A percentile compares a stretch with the other conserved stretches of the same genome.
Evolutionary conservation across 2,888 invertebrate genomes (phyloP).

Genomic region (Drosophila mimica): DNA sequence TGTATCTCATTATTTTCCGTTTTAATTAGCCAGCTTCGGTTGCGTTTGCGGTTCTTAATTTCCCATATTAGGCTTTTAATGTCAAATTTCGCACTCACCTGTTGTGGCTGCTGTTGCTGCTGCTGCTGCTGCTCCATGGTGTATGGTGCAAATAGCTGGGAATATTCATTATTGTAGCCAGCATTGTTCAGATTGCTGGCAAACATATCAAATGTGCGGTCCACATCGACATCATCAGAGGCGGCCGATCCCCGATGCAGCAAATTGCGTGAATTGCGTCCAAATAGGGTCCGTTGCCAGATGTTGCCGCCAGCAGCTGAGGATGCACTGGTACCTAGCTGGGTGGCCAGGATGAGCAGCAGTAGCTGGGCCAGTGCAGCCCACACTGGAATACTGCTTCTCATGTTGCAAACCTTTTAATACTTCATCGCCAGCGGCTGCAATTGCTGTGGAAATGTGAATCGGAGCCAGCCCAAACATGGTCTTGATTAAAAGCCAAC

Average conservation of each 20-base stretch:
- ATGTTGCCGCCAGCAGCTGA: slow-evolving; percentile 87
- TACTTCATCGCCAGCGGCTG: slow-evolving; percentile 55
- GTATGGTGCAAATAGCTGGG: slow-evolving; percentile 47
- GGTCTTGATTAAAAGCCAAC: slow-evolving; percentile 62
- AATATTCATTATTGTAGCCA: slow-evolving; percentile 58
- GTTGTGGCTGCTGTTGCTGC: slow-evolving; percentile 54
- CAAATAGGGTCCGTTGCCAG: slow-evolving; percentile 92
- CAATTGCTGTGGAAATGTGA: slow-evolving; percentile 25
- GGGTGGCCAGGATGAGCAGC: slow-evolving; percentile 66
- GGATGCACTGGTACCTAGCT: slow-evolving; percentile 82
- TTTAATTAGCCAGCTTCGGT: slow-evolving; percentile 15
- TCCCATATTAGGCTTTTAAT: slow-evolving; percentile 5
- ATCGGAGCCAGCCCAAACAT: slow-evolving; percentile 15
- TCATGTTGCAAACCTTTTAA: slow-evolving; percentile 70
- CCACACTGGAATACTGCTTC: slow-evolving; percentile 73
- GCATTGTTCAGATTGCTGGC: slow-evolving; percentile 35
- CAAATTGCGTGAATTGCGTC: slow-evolving; percentile 90
- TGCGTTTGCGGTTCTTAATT: neutral
- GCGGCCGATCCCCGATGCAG: slow-evolving; percentile 47
- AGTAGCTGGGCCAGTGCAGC: slow-evolving; percentile 58
- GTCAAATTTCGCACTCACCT: slow-evolving; percentile 56
- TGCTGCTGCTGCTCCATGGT: slow-evolving; percentile 34
- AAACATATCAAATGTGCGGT: slow-evolving; percentile 30
- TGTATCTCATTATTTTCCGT: neutral
- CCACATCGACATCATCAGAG: slow-evolving; percentile 13